Evolutionary conservation across 2,113 vertebrate species (phyloP), one percentile per base, ranked within the genome.

Genomic region (Paratilapia polleni): DNA sequence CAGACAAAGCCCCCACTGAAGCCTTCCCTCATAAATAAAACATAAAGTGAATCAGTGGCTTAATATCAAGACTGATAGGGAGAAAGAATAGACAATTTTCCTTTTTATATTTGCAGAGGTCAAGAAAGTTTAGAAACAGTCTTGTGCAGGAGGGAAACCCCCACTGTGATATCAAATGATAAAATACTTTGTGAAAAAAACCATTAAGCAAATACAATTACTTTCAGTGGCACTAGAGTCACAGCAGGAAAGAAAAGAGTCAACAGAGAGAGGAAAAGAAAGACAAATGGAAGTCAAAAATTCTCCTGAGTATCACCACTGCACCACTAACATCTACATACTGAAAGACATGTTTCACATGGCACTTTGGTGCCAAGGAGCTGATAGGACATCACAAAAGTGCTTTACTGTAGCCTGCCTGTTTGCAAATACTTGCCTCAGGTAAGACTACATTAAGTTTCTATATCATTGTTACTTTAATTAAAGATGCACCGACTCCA

Each of bases 1-100:
- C 62, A 3, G 49, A 85, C 78, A 83, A 85, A 73, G 66, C 41
- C 75, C 1, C 34, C 11, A 52, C 3, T 88, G 80, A 87, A 82
- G 81, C 34, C 52, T 80, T 57, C 36, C 38, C 82, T 82, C 54
- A 52, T 1, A 81, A 79, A 91, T 87, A 87, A 86, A 87, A 74
- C 56, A 49, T 19, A 78, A 74, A 31, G 36, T 41, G 77, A 22
- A 82, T 73, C 60, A 81, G 20, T 83, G 62, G 28, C 41, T 58
- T 60, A 7, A 85, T 66, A 79, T 52, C 31, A 61, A 80, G 34
- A 78, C 19, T 68, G 74, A 73, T 24, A 59, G 34, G 17, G 41
- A 74, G 41, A 78, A 24, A 73, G 43, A 41, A 82, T 73, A 82
- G 8, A 66, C 7, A 15, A 14, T 62, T 49, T 17, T 28, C 5